Base-by-base conservation (phyloP, 2,797 vertebrate species). In the Ispidina lecontei region DNA sequence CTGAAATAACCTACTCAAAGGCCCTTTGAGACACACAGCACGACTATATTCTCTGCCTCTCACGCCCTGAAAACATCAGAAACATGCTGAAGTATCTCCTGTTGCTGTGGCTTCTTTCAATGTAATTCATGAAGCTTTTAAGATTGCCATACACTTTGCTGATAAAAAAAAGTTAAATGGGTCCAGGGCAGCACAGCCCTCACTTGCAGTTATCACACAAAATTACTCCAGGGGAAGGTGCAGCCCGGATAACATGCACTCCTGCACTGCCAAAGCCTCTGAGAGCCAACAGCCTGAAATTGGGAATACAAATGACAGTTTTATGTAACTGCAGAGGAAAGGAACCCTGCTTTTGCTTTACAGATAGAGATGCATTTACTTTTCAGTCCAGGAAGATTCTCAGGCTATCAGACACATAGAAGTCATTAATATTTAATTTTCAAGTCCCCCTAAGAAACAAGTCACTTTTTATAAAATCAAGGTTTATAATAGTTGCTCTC, bases 1-100 rank as follows among this genome's bases (percentile, higher is more conserved):
- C 23, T 92, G 82, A 96, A 97, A 97, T 91, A 96, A 95, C 77
- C 73, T 93, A 94, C 81, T 93, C 69, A 91, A 95, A 94, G 81
- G 74, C 69, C 78, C 81, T 96, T 95, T 96, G 90, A 97, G 73
- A 84, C 22, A 91, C 93, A 83, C 91, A 94, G 96, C 91, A 94
- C 1, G 54, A 64, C 73, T 87, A 82, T 85, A 94, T 94, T 78
- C 92, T 93, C 70, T 90, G 80, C 77, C 87, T 93, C 91, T 84
- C 52, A 77, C 31, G n/a, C 69, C 67, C 59, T 90, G 75, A 89
- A 95, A 95, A 78, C 47, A 56, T 63, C 73, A 92, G 29, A 93
- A 91, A 62, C 49, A 72, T 26, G 90, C 64, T 88, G 95, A 95
- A 93, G 56, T 44, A 84, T 78, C 76, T 95, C 54, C 74, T 71